Percentiles rank a stretch among this genome's conserved stretches.
phyloP scores from a whole-genome alignment of 2,888 invertebrate genomes.

The Stenurella melanura region DNA sequence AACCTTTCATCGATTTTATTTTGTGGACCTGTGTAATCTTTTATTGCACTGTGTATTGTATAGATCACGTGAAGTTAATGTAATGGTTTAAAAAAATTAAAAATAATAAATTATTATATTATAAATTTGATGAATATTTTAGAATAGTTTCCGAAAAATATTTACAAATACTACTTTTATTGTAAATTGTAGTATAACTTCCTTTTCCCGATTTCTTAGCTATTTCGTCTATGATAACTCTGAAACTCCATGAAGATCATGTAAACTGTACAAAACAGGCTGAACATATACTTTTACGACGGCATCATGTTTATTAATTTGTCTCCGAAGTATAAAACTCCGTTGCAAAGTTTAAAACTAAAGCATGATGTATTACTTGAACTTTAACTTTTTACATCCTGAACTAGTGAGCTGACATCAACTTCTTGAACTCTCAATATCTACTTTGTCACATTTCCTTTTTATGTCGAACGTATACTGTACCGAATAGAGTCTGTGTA shows the following conservation, averaged over 20 bases:
- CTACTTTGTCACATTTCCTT: constrained; percentile 39
- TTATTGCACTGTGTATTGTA: no score
- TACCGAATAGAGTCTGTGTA: constrained; percentile 20
- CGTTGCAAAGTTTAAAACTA: neutral
- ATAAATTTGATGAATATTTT: no score
- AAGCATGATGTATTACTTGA: constrained; percentile 21
- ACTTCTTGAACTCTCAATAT: constrained; percentile 42
- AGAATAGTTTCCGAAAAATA: no score
- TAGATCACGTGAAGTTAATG: no score
- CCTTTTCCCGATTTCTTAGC: no score
- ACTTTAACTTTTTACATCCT: constrained; percentile 25
- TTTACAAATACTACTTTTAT: no score
- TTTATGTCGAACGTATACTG: constrained; percentile 27
- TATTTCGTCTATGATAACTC: no score
- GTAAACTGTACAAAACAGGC: neutral
- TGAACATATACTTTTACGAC: neutral
- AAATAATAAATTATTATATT: no score
- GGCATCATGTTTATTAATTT: constrained; percentile 22
- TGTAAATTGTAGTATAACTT: no score
- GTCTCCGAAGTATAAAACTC: constrained; percentile 16
- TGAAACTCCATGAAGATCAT: neutral
- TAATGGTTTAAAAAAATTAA: no score
- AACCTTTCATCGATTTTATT: no score
- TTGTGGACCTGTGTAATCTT: no score
- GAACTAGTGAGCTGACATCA: constrained; percentile 28